Evolutionary conservation across 2,113 vertebrate genomes (phyloP).

Genomic region (Muntiacus muntjak): DNA sequence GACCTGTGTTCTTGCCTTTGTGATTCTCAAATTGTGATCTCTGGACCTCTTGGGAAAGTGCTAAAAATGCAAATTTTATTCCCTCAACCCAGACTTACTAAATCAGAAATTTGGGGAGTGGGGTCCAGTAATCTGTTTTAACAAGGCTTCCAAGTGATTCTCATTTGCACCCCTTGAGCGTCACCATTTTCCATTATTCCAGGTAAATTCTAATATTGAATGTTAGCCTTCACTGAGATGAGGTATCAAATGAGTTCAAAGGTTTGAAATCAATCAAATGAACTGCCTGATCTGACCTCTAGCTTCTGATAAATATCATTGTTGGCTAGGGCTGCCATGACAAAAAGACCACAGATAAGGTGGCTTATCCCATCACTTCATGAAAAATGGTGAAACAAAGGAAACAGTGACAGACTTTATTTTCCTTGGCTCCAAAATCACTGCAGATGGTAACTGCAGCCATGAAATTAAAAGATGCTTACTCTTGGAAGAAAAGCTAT

Average conservation of each 20-base stretch:
- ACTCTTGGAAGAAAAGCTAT: not conserved
- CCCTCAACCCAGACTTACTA: not conserved
- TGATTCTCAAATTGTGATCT: not conserved
- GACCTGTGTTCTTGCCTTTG: not conserved
- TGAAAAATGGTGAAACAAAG: not conserved
- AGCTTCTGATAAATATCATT: not conserved
- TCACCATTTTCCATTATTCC: not conserved
- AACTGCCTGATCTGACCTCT: not conserved
- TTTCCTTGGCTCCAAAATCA: not conserved
- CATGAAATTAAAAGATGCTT: not conserved
- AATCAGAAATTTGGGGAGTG: not conserved
- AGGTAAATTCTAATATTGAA: not conserved
- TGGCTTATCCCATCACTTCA: not conserved
- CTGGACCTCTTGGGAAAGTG: not conserved
- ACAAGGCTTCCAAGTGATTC: not conserved
- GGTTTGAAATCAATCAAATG: not conserved
- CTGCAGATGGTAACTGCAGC: not conserved
- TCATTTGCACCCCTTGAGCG: not conserved
- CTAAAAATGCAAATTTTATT: not conserved
- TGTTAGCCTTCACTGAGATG: not conserved
- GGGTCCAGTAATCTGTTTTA: not conserved
- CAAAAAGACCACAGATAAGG: not conserved
- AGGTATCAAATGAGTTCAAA: not conserved
- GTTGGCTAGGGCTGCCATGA: not conserved
- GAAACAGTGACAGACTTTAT: not conserved